phyloP scores from a whole-genome alignment of 1,140 invertebrate species.

The Scaptomyza graminum region DNA sequence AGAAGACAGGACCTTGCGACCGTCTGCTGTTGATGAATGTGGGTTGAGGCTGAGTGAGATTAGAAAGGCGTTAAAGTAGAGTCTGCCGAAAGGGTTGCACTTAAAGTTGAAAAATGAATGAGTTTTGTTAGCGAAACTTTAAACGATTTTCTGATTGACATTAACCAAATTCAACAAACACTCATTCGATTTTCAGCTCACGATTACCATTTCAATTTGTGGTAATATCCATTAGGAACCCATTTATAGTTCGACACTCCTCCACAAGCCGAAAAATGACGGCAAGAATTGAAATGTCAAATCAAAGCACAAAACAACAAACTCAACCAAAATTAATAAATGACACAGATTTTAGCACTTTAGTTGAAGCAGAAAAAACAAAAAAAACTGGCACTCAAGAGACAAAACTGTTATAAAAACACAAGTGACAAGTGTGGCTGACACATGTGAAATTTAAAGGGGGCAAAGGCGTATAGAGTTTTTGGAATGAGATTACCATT shows the following conservation, averaged over 20 bases:
- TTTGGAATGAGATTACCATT: slow-evolving; percentile 15
- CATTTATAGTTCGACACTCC: slow-evolving; percentile 34
- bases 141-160: not conserved
- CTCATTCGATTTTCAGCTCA: slow-evolving; percentile 3
- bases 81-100: slow-evolving; percentile 18
- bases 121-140: not conserved
- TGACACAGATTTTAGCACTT: slow-evolving; percentile 78
- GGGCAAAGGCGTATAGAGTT: slow-evolving; percentile 13
- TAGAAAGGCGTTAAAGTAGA: slow-evolving; percentile 36
- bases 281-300: slow-evolving; percentile 75
- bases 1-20: slow-evolving; percentile 41
- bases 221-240: slow-evolving; percentile 50
- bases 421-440: slow-evolving; percentile 79
- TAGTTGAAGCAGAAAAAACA: slow-evolving; percentile 33
- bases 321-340: slow-evolving; percentile 67
- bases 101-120: not conserved
- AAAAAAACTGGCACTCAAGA: slow-evolving; percentile 43
- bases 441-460: slow-evolving; percentile 60
- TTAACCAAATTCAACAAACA: not conserved
- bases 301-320: slow-evolving; percentile 51
- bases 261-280: slow-evolving; percentile 18
- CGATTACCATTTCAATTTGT: slow-evolving; percentile 29
- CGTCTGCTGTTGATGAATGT: slow-evolving; percentile 67
- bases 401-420: slow-evolving; percentile 71
- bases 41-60: slow-evolving; percentile 49